Percentiles rank a stretch among this genome's conserved stretches.
phyloP scores from a whole-genome alignment of 2,113 vertebrate genomes.

The Alouatta palliata region DNA sequence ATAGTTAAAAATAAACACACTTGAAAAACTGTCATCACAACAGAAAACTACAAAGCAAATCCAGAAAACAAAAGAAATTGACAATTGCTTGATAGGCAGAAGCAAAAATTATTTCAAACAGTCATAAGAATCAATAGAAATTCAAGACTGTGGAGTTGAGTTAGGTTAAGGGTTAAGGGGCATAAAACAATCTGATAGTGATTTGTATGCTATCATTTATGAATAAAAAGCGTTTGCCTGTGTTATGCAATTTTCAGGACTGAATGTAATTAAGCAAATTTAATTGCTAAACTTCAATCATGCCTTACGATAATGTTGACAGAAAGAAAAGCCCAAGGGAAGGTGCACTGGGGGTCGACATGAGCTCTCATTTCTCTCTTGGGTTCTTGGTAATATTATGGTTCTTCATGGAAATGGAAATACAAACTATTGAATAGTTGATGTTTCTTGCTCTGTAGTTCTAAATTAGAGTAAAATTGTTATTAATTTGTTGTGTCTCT shows the following conservation, averaged over 20 bases:
- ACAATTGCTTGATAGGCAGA: not conserved
- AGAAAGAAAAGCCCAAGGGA: not conserved
- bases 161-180: not conserved
- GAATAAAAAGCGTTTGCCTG: not conserved
- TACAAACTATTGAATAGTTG: not conserved
- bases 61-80: not conserved
- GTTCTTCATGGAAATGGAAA: not conserved
- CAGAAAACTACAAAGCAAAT: not conserved
- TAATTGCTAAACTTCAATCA: not conserved
- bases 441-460: not conserved
- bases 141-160: not conserved
- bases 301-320: not conserved
- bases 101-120: not conserved
- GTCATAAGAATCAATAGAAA: not conserved
- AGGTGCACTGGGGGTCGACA: rapidly evolving
- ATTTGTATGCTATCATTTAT: not conserved
- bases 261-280: not conserved
- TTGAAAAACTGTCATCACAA: not conserved
- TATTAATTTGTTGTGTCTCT: not conserved
- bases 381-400: not conserved
- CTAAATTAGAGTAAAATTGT: not conserved
- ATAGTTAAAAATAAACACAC: slow-evolving; percentile 30
- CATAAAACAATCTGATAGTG: not conserved
- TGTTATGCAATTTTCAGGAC: not conserved
- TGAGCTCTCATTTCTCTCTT: not conserved